A percentile compares a stretch with the other conserved stretches of the same genome.
Conservation (phyloP, 2,113 vertebrate genomes). For the Petrocephalus zakoni region DNA sequence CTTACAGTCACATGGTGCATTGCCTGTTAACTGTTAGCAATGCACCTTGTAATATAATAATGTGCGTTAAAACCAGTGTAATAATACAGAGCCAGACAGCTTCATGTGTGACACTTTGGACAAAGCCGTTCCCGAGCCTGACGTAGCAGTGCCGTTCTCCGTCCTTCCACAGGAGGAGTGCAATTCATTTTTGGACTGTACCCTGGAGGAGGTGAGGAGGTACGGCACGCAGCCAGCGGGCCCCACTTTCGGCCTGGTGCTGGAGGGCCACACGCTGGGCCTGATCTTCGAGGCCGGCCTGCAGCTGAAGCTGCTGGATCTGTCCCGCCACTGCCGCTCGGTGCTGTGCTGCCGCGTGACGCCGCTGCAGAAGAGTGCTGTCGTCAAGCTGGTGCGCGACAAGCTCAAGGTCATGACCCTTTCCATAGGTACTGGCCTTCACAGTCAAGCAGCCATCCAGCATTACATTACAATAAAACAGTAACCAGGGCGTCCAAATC, state of each 20-base stretch:
- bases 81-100: not conserved
- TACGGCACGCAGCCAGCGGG: constrained; percentile 20
- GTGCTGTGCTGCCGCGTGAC: constrained; percentile 86
- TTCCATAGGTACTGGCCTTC: constrained; percentile 65
- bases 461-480: not conserved
- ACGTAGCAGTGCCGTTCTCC: not conserved
- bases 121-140: not conserved
- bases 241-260: constrained; percentile 68
- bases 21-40: not conserved
- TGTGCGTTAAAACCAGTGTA: not conserved
- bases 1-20: not conserved
- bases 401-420: constrained; percentile 78
- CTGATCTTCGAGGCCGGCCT: constrained; percentile 69
- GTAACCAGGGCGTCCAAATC: too few species aligned
- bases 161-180: constrained; percentile 67
- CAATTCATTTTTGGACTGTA: constrained; percentile 72
- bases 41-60: not conserved
- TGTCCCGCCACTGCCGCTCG: constrained; percentile 64
- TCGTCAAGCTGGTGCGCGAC: constrained; percentile 74
- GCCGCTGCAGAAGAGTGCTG: constrained; percentile 79
- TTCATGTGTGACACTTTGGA: not conserved
- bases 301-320: constrained; percentile 68
- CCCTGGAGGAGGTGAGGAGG: constrained; percentile 73
- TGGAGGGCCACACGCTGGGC: constrained; percentile 71
- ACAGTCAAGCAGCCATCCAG: not conserved